These are phyloP conservation scores for Apocheima hispidaria DNA, from an alignment of 2,888 invertebrate species.

Conservation along the genomic window DNA sequence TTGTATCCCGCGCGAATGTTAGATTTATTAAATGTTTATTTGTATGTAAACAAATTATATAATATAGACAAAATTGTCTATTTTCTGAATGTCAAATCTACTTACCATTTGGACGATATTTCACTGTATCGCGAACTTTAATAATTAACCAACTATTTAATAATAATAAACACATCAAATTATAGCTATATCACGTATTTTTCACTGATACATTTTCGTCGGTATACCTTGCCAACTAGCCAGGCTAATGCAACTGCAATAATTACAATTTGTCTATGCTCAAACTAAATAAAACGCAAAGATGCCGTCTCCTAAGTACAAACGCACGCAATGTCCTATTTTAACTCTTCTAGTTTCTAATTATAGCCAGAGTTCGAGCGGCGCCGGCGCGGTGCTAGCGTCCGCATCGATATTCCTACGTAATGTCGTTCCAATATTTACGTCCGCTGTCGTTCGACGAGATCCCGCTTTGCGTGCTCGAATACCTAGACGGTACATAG, in stretches of 20 bases:
- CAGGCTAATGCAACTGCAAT: no score
- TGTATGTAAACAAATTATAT: slow-evolving; percentile 28
- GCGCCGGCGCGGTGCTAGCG: slow-evolving; percentile 48
- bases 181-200: background rate
- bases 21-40: background rate
- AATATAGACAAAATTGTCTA: slow-evolving; percentile 6
- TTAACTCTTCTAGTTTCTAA: slow-evolving; percentile 80
- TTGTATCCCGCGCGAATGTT: no score
- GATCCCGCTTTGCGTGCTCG: slow-evolving; percentile 83
- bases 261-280: slow-evolving; percentile 10
- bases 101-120: slow-evolving; percentile 41
- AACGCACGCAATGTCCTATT: slow-evolving; percentile 55
- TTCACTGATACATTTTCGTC: background rate
- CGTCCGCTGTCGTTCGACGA: slow-evolving; percentile 75
- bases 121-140: slow-evolving; percentile 1
- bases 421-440: slow-evolving; percentile 74
- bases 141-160: slow-evolving; percentile 30
- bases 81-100: slow-evolving; percentile 6
- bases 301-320: background rate
- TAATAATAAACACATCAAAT: background rate
- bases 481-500: slow-evolving; percentile 65
- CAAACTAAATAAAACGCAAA: slow-evolving; percentile 5
- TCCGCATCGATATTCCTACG: slow-evolving; percentile 30
- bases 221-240: background rate
- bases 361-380: slow-evolving; percentile 64